Base-by-base conservation (phyloP, 1,140 invertebrate species). In the Drosophila ambigua region DNA sequence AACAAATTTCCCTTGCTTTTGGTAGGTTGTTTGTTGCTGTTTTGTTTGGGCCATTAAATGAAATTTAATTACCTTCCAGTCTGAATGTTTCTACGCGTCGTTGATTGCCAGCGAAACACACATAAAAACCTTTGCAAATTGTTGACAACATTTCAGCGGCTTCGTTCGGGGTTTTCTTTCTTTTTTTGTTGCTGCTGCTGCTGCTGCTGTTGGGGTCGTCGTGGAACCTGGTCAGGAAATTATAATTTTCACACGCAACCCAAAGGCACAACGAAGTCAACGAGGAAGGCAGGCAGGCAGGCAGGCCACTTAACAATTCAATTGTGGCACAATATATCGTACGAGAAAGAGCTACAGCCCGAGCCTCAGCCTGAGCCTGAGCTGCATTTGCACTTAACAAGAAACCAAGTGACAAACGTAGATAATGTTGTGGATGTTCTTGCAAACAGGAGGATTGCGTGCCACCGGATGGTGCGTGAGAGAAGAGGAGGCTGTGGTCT, bases 201-300 rank as follows among this genome's bases (percentile, higher is more conserved):
- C 26, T 24, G 62, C 60, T 15, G 20, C 60, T 48, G 66, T 49
- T 58, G 64, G 48, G 64, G 48, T 73, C 52, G 59, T 61, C 28
- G 59, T 75, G 49, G 49, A 67, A 54, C 58, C 76, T 79, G 68
- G 78, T 79, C 83, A 87, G 79, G 75, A 88, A 87, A 87, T 83
- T 87, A 88, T 88, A 88, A 87, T 87, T 87, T 87, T 88, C 83
- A 87, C 83, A 87, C 83, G 83, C 83, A 88, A 87, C 54, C 72
- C 35, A 39, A 39, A 39, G 35, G 35, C 35, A 39, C 9, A 11
- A 13, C 35, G 1, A 39, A 39, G 35, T 11, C 35, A 11, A 39
- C 9, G 26, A 28, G 26, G 26, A 28, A 28, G 26, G 26, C 26
- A 28, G 53, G 28, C 72, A 48, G 16, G 58, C 59, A 59, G 51